Base-by-base conservation (phyloP, 2,888 invertebrate species). In the Brachyopa scutellaris region DNA sequence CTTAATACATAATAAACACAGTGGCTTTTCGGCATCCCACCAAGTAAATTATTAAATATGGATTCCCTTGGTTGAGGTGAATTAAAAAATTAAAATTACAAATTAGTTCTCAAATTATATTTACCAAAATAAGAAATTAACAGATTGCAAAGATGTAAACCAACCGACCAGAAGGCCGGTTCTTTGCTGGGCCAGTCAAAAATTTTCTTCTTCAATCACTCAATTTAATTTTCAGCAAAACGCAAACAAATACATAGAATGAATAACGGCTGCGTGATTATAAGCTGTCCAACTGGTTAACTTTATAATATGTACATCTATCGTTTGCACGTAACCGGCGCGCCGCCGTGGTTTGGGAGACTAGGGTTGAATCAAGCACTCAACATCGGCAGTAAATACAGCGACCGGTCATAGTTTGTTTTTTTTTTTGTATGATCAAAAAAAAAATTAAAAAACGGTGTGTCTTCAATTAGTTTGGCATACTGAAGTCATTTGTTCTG, bases 391-490 rank as follows among this genome's bases (percentile, higher is more conserved):
- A 47, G 38, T 49, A 15, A 26, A 49, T 49, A 40, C 29, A 19
- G 9, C 40, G 53, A 53, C 21, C 23, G 42, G 40, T 40, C 21
- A 51, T 15, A 76, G 36, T 21, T 15, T 29, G n/a, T n/a, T n/a
- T 42, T 31, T 61, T 73, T 64, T 51, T 62, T 77, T 47, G 29
- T 15, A 38, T 73, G 8, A 21, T 57, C 29, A 55, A 42, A 47
- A 26, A 38, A 47, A 23, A 62, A 64, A 57, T 38, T 42, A 66
- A 59, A 36, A 66, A 59, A 73, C 31, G 53, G 64, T 73, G 61
- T 62, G 74, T 74, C 74, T 80, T 74, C 74, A 69, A 80, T 80
- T 80, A 74, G 80, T 74, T 80, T 80, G 80, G 76, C 74, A 69
- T 74, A 69, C 67, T 62, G 61, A 36, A 57, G 23, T 36, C 74